Evolutionary conservation across 2,888 invertebrate genomes (phyloP), one percentile per base, ranked within the genome.

Genomic region (Acrobasis repandana): DNA sequence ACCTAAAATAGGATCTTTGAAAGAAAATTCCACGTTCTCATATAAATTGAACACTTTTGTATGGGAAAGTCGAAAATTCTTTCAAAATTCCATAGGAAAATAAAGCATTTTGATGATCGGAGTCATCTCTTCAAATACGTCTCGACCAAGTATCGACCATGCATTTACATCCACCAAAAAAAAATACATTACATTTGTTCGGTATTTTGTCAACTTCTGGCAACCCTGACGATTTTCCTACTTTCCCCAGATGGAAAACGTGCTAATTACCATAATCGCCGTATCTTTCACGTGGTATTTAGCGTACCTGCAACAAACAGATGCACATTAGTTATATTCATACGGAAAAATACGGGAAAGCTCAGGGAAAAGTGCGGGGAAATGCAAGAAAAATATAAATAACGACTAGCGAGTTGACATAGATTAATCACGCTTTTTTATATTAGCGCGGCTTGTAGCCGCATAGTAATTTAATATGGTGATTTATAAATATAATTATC

Each of bases 271-370:
- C 57, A 34, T 47, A 57, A 16, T 36, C 16, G 57, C 48, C 11
- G 57, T 57, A 48, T 57, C 28, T 57, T 34, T 48, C 34, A 33
- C 48, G 15, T 56, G 56, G 15, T 33, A 47, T 57, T 57, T 57
- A 48, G 10, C 62, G 56, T 67, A 65, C 65, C 67, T 67, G 65
- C 15, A 65, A 65, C 62, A 65, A 52, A 18, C 48, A 62, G 59
- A 60, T 38, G 56, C 2, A 58, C 9, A 56, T 57, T 54, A 18
- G 54, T 54, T 54, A 14, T 54, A 54, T 54, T 54, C 54, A 43
- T 54, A 18, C 38, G 38, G 38, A 11, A 54, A 34, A 52, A 52
- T 36, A 54, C 54, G 20, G 54, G 16, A 28, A 28, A 28, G 0
- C 28, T 28, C 28, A 4, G 28, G 28, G 6, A 28, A 28, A 20